Conservation (phyloP, 2,888 invertebrate species). For the Phaonia tiefii region DNA sequence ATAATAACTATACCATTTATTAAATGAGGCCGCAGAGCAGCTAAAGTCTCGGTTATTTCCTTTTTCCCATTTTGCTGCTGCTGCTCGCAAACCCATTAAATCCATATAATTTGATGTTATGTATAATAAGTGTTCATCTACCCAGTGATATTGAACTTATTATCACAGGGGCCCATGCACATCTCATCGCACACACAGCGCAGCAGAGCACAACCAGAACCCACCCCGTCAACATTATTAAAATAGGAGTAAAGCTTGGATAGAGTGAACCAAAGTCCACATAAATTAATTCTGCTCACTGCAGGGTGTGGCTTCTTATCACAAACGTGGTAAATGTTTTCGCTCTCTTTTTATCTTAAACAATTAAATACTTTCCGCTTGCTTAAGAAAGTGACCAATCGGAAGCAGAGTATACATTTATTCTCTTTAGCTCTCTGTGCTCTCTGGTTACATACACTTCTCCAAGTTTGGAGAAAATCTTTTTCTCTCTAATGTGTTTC, state of each 20-base stretch:
- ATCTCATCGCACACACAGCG: neutral
- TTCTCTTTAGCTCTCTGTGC: too few species aligned
- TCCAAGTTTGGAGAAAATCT: too few species aligned
- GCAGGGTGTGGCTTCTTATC: slow-evolving; percentile 63
- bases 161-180: too few species aligned
- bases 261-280: neutral
- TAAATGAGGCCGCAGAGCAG: slow-evolving; percentile 67
- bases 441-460: too few species aligned
- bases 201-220: neutral
- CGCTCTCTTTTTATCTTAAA: too few species aligned
- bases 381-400: too few species aligned
- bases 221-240: neutral
- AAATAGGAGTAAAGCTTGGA: neutral
- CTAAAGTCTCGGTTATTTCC: slow-evolving; percentile 10
- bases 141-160: slow-evolving; percentile 51
- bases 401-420: too few species aligned
- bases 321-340: neutral
- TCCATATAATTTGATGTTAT: slow-evolving; percentile 64
- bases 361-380: too few species aligned
- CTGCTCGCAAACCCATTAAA: slow-evolving; percentile 52
- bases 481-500: too few species aligned
- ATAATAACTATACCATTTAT: slow-evolving; percentile 67
- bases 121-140: slow-evolving; percentile 62
- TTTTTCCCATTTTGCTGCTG: slow-evolving; percentile 25
- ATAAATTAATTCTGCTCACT: slow-evolving; percentile 21